Base-by-base conservation (phyloP, 2,797 vertebrate genomes). In the Zonotrichia albicollis region DNA sequence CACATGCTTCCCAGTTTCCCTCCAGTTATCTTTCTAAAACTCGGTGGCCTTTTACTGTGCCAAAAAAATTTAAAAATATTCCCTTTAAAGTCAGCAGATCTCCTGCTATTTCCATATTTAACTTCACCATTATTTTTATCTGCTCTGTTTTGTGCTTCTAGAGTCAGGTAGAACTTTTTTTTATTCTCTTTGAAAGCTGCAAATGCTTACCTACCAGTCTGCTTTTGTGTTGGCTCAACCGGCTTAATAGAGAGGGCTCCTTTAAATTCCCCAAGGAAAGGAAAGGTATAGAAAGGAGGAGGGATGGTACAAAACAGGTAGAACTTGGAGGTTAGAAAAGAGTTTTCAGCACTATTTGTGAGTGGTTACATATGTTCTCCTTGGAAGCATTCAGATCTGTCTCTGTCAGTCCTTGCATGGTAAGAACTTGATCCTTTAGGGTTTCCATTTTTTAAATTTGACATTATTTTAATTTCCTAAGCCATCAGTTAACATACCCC, bases 31-130 rank as follows among this genome's bases (percentile, higher is more conserved):
- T 32, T 90, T 79, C 57, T 80, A 72, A 89, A 91, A 48, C 60
- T 84, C 1, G 10, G 16, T 32, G 60, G 48, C 10, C 26, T n/a
- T 84, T 80, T 74, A 29, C 22, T 60, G 30, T 62, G 65, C 77
- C 83, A 92, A 80, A 95, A 80, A 79, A 55, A 68, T 76, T 82
- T 22, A n/a, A 71, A 84, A 83, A 70, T 79, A 95, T 76, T 95
- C 77, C 22, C 38, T 93, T 94, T 93, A 45, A 95, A 91, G 90
- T 84, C 58, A 61, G 62, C 11, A 58, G 68, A 60, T 64, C 45
- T 89, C 57, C 46, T 94, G 36, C 20, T 50, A 27, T 71, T 89
- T 93, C 83, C 79, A 26, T 84, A 72, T 89, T 93, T 89, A 89
- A 57, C 67, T 57, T 80, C 26, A 53, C n/a, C 0, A 13, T 57